phyloP scores from a whole-genome alignment of 2,888 invertebrate genomes.

The Dicranocentrus wangi region DNA sequence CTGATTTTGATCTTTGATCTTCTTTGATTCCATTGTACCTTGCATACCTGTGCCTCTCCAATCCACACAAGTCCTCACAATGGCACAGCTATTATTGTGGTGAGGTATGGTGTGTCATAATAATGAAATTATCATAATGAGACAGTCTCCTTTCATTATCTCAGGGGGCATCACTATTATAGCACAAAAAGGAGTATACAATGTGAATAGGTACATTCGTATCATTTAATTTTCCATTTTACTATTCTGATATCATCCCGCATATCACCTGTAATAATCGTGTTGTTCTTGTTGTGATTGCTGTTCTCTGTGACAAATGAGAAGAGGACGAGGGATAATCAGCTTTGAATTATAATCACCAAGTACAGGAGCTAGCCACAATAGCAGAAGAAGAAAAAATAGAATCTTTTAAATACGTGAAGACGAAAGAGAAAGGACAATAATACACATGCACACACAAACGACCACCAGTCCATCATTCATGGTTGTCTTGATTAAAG shows the following conservation, averaged over 20 bases:
- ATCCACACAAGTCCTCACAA: too few species aligned
- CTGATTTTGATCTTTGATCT: too few species aligned
- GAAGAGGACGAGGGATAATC: constrained; percentile 40
- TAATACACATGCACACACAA: constrained; percentile 6
- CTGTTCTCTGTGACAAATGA: constrained; percentile 38
- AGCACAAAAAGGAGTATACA: too few species aligned
- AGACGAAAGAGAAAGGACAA: constrained; percentile 38
- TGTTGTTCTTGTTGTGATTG: constrained; percentile 21
- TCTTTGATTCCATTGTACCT: too few species aligned
- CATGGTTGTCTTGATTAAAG: constrained; percentile 16
- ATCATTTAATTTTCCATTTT: too few species aligned
- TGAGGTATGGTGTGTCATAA: background rate
- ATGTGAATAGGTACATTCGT: too few species aligned
- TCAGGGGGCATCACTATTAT: constrained; percentile 25
- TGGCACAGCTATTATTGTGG: background rate
- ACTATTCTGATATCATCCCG: too few species aligned
- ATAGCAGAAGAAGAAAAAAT: background rate
- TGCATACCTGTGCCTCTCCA: too few species aligned
- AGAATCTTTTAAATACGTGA: too few species aligned
- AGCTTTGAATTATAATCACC: constrained; percentile 4
- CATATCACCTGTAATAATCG: constrained; percentile 13
- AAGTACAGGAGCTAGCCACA: background rate
- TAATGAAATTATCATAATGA: constrained; percentile 21
- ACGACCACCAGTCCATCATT: constrained; percentile 22
- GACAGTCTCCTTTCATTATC: constrained; percentile 15